Percentiles rank a stretch among this genome's conserved stretches.
Conservation (phyloP, 2,888 invertebrate species). For the Heliconius cydno region DNA sequence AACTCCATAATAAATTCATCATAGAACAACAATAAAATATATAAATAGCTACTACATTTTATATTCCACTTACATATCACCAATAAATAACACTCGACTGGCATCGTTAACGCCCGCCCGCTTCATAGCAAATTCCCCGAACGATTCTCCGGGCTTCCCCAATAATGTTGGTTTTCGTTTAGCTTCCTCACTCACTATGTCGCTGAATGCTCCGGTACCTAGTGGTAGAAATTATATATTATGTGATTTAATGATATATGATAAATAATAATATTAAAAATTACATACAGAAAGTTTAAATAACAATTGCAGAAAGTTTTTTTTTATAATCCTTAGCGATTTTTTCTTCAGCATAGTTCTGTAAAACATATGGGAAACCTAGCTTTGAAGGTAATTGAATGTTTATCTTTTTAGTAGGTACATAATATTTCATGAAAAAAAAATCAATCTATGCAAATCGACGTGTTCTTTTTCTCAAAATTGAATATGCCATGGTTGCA, state of each 20-base stretch:
- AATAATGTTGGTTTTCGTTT: conserved; percentile 69
- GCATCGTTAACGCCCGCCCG: conserved; percentile 85
- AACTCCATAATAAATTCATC: background rate
- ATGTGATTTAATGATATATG: background rate
- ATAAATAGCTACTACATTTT: conserved; percentile 20
- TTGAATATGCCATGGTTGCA: too few relatives aligned
- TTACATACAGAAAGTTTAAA: background rate
- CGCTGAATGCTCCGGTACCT: conserved; percentile 75
- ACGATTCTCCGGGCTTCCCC: conserved; percentile 78
- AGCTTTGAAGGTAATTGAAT: too few relatives aligned
- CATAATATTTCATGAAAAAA: too few relatives aligned
- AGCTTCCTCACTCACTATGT: conserved; percentile 67
- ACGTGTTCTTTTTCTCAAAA: too few relatives aligned
- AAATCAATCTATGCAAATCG: too few relatives aligned
- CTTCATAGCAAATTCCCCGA: conserved; percentile 78
- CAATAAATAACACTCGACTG: conserved; percentile 89
- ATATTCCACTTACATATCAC: conserved; percentile 86
- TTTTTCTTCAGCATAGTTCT: too few relatives aligned
- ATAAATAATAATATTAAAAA: background rate
- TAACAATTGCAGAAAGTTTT: too few relatives aligned
- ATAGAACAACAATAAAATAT: conserved; percentile 8
- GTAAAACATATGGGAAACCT: too few relatives aligned
- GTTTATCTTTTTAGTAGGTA: too few relatives aligned
- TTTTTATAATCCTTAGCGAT: too few relatives aligned
- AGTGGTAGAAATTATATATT: conserved; percentile 40